phyloP scores from a whole-genome alignment of 2,797 vertebrate genomes.

The Potorous gilbertii region DNA sequence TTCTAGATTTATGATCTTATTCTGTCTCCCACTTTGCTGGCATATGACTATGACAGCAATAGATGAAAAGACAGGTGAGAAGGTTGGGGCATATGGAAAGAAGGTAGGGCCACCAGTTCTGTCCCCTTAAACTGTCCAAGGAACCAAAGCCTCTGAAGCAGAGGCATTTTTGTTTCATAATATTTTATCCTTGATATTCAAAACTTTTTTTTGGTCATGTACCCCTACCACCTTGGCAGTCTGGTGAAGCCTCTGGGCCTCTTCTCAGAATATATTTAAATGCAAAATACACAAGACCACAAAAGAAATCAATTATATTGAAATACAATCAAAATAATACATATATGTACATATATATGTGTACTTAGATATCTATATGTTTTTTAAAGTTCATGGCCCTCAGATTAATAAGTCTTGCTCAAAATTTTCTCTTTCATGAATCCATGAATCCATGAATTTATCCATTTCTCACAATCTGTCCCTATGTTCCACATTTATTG shows the following conservation, averaged over 20 bases:
- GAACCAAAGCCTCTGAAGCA: not conserved
- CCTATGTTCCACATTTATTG: not conserved
- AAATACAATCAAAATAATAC: not conserved
- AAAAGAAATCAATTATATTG: not conserved
- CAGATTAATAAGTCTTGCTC: not conserved
- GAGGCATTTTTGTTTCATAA: not conserved
- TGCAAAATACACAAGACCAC: not conserved
- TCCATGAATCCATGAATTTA: no score
- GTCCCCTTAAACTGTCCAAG: not conserved
- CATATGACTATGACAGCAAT: not conserved
- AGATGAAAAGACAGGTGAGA: not conserved
- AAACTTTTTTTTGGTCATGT: not conserved
- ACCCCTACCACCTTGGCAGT: not conserved
- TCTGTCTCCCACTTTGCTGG: not conserved
- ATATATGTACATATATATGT: not conserved
- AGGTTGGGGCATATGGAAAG: not conserved
- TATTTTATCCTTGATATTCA: not conserved
- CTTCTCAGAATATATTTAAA: not conserved
- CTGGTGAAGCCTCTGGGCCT: not conserved
- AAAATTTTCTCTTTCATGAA: not conserved
- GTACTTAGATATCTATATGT: no score
- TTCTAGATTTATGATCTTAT: not conserved
- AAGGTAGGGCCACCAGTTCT: not conserved
- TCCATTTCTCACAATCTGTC: not conserved
- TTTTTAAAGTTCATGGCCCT: not conserved